Percentiles rank a stretch among this genome's conserved stretches.
phyloP scores from a whole-genome alignment of 2,888 invertebrate genomes.

The Trichogramma dendrolimi region DNA sequence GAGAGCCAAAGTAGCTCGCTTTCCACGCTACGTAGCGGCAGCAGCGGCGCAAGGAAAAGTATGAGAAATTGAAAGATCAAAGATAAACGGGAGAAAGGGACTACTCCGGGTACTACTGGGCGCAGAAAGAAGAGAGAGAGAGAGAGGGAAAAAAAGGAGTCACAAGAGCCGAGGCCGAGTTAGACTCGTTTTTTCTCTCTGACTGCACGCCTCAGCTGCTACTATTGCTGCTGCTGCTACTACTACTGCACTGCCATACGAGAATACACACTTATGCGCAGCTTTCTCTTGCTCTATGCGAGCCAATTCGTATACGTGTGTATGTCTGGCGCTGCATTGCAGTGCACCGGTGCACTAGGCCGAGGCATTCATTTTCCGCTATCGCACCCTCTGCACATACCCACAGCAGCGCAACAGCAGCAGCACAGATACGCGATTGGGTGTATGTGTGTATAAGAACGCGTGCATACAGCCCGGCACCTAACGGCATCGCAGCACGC shows the following conservation, averaged over 20 bases:
- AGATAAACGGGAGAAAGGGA: slow-evolving; percentile 35
- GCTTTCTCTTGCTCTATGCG: too few species aligned
- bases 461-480: too few species aligned
- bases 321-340: too few species aligned
- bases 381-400: slow-evolving; percentile 39
- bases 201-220: too few species aligned
- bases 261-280: slow-evolving; percentile 42
- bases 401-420: slow-evolving; percentile 32
- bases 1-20: background rate
- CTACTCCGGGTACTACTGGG: slow-evolving; percentile 4
- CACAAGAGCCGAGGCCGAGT: slow-evolving; percentile 45
- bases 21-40: slow-evolving; percentile 8
- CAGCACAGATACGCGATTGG: background rate
- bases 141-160: slow-evolving; percentile 27
- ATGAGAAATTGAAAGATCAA: slow-evolving; percentile 48
- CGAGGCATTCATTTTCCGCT: slow-evolving; percentile 45
- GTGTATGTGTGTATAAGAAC: too few species aligned
- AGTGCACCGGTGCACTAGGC: slow-evolving; percentile 1
- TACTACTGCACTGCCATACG: slow-evolving; percentile 32
- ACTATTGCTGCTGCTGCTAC: too few species aligned
- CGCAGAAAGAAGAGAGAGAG: background rate
- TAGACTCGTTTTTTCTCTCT: slow-evolving; percentile 25
- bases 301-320: too few species aligned
- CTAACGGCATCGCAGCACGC: background rate
- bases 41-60: slow-evolving; percentile 30